Percentiles rank a stretch among this genome's conserved stretches.
phyloP scores from a whole-genome alignment of 2,797 vertebrate genomes.

The Erpetoichthys calabaricus region DNA sequence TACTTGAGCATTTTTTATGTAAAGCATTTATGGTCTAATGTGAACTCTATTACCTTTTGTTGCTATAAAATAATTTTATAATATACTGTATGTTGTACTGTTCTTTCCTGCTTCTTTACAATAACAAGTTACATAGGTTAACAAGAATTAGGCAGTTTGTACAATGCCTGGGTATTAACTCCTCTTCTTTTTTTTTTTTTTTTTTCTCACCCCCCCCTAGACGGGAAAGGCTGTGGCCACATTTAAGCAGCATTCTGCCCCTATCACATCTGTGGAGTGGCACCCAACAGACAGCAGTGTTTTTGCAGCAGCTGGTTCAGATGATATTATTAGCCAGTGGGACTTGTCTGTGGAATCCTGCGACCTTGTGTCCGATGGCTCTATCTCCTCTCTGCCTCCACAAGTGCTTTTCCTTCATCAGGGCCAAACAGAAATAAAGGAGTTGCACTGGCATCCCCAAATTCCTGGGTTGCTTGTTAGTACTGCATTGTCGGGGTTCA shows the following conservation, averaged over 20 bases:
- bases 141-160: too few species aligned
- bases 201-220: constrained; percentile 25
- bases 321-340: constrained; percentile 79
- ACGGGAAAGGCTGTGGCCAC: constrained; percentile 61
- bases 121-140: too few species aligned
- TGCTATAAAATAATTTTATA: too few species aligned
- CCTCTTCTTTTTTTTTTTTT: neutral
- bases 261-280: constrained; percentile 81
- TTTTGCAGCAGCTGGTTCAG: constrained; percentile 69
- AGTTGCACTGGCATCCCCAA: constrained; percentile 85
- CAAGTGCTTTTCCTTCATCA: constrained; percentile 85
- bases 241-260: constrained; percentile 80
- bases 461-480: constrained; percentile 66
- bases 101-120: neutral
- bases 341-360: constrained; percentile 76
- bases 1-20: too few species aligned
- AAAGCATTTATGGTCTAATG: too few species aligned
- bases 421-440: constrained; percentile 80
- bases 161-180: too few species aligned
- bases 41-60: too few species aligned
- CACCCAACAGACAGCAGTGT: constrained; percentile 70
- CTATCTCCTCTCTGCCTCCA: constrained; percentile 55
- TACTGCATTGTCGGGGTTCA: constrained; percentile 73
- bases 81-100: neutral
- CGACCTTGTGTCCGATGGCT: constrained; percentile 49